A percentile compares a stretch with the other conserved stretches of the same genome.
Conservation (phyloP, 2,113 vertebrate species). For the Esox niger region DNA sequence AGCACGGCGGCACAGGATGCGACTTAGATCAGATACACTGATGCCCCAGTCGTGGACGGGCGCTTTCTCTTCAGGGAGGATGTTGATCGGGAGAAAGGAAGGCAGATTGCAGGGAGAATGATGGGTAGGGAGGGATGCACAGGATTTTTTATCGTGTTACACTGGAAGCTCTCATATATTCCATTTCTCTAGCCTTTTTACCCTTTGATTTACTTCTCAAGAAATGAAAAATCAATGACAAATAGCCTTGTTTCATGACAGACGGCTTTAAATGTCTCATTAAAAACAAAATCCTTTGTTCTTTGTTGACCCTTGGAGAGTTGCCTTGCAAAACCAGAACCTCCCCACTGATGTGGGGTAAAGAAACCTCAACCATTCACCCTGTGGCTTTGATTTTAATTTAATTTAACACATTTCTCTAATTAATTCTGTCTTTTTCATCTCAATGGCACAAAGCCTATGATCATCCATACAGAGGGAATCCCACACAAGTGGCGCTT, state of each 20-base stretch:
- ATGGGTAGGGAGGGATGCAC: not conserved
- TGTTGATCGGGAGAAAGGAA: not conserved
- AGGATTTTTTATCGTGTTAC: not conserved
- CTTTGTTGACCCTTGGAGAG: conserved; percentile 17
- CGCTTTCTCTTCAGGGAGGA: not conserved
- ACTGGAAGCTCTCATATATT: not conserved
- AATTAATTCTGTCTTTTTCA: conserved; percentile 45
- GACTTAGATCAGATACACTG: not conserved
- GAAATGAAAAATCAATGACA: not conserved
- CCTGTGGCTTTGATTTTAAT: conserved; percentile 45
- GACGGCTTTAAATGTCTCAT: not conserved
- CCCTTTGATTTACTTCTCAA: not conserved
- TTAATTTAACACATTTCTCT: conserved; percentile 42
- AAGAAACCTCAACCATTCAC: conserved; percentile 22
- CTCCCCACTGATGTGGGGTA: conserved; percentile 7
- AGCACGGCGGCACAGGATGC: not conserved
- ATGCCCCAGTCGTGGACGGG: not conserved
- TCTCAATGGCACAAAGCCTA: conserved; percentile 52
- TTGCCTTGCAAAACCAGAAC: conserved; percentile 12
- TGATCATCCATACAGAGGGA: conserved; percentile 59
- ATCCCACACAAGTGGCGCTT: conserved; percentile 85
- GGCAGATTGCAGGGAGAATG: not conserved
- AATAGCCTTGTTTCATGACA: not conserved
- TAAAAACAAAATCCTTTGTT: conserved; percentile 20
- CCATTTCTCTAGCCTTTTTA: not conserved